Evolutionary conservation across 2,113 vertebrate genomes (phyloP).

Genomic region (Acinonyx jubatus): DNA sequence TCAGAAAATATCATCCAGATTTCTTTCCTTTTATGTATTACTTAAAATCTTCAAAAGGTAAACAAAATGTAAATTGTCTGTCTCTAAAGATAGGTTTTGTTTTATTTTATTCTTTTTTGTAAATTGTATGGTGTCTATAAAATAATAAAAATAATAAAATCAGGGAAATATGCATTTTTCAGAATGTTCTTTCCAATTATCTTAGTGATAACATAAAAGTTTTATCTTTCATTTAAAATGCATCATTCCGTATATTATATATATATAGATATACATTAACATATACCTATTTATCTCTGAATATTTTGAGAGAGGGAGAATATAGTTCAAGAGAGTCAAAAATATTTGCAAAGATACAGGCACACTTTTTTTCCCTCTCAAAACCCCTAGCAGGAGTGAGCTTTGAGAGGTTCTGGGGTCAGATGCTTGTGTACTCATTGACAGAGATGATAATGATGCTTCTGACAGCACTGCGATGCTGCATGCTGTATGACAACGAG

Average conservation of each 20-base stretch:
- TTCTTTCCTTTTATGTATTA: not conserved
- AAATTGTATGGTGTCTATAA: not conserved
- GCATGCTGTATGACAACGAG: conserved; percentile 47
- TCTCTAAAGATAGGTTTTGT: not conserved
- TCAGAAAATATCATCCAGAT: not conserved
- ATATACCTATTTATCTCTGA: not conserved
- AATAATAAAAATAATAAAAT: not conserved
- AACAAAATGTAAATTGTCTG: not conserved
- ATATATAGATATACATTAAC: not conserved
- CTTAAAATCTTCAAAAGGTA: not conserved
- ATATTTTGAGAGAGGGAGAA: not conserved
- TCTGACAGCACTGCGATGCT: conserved; percentile 16
- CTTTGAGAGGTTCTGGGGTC: conserved; percentile 57
- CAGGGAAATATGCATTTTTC: not conserved
- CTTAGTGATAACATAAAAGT: not conserved
- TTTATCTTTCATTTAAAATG: not conserved
- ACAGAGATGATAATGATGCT: conserved; percentile 47
- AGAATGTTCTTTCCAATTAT: not conserved
- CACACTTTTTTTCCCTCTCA: not conserved
- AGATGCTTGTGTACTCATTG: conserved; percentile 42
- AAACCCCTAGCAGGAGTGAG: not conserved
- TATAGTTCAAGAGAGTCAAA: not conserved
- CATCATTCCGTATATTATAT: not conserved
- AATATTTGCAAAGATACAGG: not conserved
- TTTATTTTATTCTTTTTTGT: not conserved